phyloP scores from a whole-genome alignment of 2,888 invertebrate genomes.

The Diogma glabrata region DNA sequence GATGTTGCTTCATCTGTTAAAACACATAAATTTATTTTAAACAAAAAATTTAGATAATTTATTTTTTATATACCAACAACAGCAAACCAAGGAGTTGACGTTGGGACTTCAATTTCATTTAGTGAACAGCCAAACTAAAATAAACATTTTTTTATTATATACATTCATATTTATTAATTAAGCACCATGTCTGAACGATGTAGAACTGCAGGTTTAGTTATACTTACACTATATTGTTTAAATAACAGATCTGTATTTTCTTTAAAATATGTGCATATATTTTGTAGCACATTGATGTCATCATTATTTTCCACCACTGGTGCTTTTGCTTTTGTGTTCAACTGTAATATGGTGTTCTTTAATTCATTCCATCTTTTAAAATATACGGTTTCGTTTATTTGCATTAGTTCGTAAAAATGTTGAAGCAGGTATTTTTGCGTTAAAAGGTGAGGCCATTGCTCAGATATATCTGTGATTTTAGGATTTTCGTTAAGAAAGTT shows the following conservation, averaged over 20 bases:
- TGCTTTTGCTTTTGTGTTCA: not conserved
- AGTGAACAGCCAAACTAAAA: not conserved
- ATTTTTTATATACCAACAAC: too few species aligned
- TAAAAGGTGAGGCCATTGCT: not conserved
- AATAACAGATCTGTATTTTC: not conserved
- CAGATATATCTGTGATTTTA: not conserved
- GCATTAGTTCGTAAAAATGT: not conserved
- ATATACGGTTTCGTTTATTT: not conserved
- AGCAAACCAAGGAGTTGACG: not conserved
- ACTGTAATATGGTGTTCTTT: not conserved
- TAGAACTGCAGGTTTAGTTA: too few species aligned
- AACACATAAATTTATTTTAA: too few species aligned
- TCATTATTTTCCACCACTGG: not conserved
- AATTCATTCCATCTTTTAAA: not conserved
- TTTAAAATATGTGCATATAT: not conserved
- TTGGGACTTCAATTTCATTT: slow-evolving; percentile 1
- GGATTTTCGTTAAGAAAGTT: not conserved
- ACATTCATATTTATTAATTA: too few species aligned
- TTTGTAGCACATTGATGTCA: not conserved
- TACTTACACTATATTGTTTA: not conserved
- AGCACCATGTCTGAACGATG: too few species aligned
- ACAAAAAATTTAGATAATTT: too few species aligned
- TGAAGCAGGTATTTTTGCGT: not conserved
- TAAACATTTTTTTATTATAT: too few species aligned
- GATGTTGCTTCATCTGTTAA: too few species aligned